Evolutionary conservation across 2,113 vertebrate genomes (phyloP).

Genomic region (Oriolus oriolus): DNA sequence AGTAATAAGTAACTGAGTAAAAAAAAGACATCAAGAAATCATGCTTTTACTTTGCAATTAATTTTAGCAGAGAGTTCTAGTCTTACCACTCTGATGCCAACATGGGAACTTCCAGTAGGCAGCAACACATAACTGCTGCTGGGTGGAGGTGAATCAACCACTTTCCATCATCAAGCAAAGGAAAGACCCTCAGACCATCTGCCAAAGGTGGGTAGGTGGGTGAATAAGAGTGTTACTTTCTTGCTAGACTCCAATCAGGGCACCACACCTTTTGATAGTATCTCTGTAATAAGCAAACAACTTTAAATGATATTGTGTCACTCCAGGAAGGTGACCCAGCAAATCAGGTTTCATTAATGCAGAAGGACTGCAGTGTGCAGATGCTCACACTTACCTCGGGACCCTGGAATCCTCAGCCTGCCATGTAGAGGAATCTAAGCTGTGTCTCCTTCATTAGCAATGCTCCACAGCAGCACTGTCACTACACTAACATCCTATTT

Average conservation of each 20-base stretch:
- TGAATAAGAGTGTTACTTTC: constrained; percentile 21
- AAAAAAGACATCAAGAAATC: not conserved
- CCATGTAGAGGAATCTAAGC: fast-evolving
- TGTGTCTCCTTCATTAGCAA: not conserved
- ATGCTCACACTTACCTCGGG: not conserved
- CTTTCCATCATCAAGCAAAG: not conserved
- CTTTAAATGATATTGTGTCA: not conserved
- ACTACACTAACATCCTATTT: fast-evolving
- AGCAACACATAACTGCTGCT: not conserved
- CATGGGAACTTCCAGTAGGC: not conserved
- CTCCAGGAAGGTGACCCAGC: not conserved
- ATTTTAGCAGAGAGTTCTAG: not conserved
- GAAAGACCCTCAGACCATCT: constrained; percentile 15
- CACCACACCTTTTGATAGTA: constrained; percentile 33
- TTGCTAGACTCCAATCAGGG: not conserved
- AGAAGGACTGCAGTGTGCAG: not conserved
- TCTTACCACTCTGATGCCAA: not conserved
- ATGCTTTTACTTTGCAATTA: not conserved
- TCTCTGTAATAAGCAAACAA: constrained; percentile 25
- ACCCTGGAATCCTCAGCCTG: not conserved
- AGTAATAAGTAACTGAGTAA: not conserved
- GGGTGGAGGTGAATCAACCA: not conserved
- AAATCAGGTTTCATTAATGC: not conserved
- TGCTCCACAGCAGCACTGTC: not conserved
- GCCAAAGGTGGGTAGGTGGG: not conserved